Base-by-base conservation (phyloP, 2,113 vertebrate species). In the Ptilorrhoa leucosticta region DNA sequence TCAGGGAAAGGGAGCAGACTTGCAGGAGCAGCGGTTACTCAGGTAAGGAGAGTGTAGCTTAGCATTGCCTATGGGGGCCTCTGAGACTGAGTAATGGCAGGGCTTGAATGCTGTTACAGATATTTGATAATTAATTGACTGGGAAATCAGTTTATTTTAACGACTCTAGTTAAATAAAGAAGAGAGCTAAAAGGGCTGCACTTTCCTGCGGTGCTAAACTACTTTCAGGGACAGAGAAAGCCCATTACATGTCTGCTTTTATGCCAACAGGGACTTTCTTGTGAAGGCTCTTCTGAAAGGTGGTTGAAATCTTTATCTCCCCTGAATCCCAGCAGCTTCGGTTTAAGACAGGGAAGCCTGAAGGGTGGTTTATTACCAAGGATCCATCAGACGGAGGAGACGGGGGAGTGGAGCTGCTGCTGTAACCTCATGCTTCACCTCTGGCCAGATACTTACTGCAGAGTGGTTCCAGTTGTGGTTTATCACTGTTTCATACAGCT, bases 121-220 rank as follows among this genome's bases (percentile, higher is more conserved):
- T 96, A 97, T 96, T 96, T 96, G 96, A 94, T 96, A 94, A 96
- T 94, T 96, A 97, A 95, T 93, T 94, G 76, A 72, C 82, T 96
- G 84, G 79, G 93, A 90, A 94, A 92, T 94, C 95, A 96, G 93
- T 96, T 96, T 96, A 95, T 87, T 93, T 87, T 95, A 97, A 97
- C 4, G 37, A 94, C 66, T 95, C 72, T 61, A 26, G 90, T 97
- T 97, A 96, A 96, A 96, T 97, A 97, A 96, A 96, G 90, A 87
- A 86, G 77, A 91, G 70, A 96, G 76, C 88, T 83, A 76, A 96
- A 97, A 96, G 40, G 89, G 22, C 66, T 95, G 68, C 65, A 78
- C 42, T 42, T 89, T 97, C 95, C 87, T 93, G 96, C 3, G 0
- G 77, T 93, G 92, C 78, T 91, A 78, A 90, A 94, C 90, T 91